Evolutionary conservation across 1,140 invertebrate species (phyloP).

Genomic region (Zaprionus camerounensis): DNA sequence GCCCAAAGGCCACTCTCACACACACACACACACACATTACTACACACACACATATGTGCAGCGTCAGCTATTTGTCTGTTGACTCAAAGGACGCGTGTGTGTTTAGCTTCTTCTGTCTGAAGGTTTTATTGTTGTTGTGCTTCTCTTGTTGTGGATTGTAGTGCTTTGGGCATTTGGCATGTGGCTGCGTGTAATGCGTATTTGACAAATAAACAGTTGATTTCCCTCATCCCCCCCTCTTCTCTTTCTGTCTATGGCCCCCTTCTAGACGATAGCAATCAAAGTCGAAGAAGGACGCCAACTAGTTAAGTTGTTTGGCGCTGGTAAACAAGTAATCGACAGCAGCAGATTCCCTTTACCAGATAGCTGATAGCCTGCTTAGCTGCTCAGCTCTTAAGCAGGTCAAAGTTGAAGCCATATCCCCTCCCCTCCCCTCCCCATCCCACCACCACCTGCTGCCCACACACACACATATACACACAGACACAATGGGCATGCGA

Average conservation of each 20-base stretch:
- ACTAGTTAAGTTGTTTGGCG: conserved; percentile 80
- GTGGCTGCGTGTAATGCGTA: conserved; percentile 76
- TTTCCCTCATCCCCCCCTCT: conserved; percentile 56
- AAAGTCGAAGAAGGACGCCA: conserved; percentile 37
- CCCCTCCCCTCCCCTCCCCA: not conserved
- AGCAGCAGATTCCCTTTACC: conserved; percentile 20
- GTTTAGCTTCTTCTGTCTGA: conserved; percentile 22
- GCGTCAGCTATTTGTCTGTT: conserved; percentile 74
- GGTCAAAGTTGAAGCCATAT: conserved; percentile 61
- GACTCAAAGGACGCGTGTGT: conserved; percentile 68
- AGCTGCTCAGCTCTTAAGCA: conserved; percentile 68
- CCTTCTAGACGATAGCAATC: conserved; percentile 68
- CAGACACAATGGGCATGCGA: conserved; percentile 46
- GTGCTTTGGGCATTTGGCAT: conserved; percentile 48
- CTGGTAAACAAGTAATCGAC: conserved; percentile 80
- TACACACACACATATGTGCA: conserved; percentile 67
- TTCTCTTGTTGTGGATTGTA: conserved; percentile 24
- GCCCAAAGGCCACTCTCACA: conserved; percentile 16
- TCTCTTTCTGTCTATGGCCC: conserved; percentile 15
- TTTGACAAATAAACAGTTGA: conserved; percentile 83
- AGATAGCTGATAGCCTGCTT: conserved; percentile 30
- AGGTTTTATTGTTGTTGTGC: conserved; percentile 63
- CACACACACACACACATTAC: not conserved
- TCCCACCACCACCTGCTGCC: not conserved
- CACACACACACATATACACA: conserved; percentile 20